Conservation (phyloP, 2,113 vertebrate genomes). For the Cathartes aura region DNA sequence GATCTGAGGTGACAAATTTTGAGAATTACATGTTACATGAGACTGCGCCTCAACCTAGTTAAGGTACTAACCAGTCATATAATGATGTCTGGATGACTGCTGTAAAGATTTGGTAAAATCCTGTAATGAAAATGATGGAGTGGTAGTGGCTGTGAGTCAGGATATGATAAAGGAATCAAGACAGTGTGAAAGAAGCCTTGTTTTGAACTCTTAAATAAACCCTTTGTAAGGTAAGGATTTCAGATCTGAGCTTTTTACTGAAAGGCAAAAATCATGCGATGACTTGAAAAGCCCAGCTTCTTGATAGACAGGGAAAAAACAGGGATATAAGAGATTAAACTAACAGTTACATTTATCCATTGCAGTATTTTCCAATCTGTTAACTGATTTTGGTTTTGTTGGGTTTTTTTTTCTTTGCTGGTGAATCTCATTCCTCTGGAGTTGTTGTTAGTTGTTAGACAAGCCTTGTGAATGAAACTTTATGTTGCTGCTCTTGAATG, state of each 20-base stretch:
- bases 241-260: not conserved
- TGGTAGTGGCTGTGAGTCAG: not conserved
- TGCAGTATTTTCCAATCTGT: not conserved
- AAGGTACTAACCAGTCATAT: not conserved
- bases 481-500: not conserved
- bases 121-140: not conserved
- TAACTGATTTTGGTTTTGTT: not conserved
- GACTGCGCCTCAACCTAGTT: not conserved
- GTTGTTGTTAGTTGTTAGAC: not conserved
- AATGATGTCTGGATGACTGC: not conserved
- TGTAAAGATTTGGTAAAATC: not conserved
- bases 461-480: not conserved
- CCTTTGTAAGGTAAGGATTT: not conserved
- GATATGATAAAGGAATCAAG: not conserved
- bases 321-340: not conserved
- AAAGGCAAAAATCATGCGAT: not conserved
- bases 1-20: not conserved
- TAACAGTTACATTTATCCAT: not conserved
- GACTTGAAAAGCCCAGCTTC: not conserved
- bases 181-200: not conserved
- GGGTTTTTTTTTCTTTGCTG: not conserved
- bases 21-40: fast-evolving
- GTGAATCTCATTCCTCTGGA: not conserved
- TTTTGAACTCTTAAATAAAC: not conserved
- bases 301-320: not conserved